Base-by-base conservation (phyloP, 2,888 invertebrate species). In the Zeuzera pyrina region DNA sequence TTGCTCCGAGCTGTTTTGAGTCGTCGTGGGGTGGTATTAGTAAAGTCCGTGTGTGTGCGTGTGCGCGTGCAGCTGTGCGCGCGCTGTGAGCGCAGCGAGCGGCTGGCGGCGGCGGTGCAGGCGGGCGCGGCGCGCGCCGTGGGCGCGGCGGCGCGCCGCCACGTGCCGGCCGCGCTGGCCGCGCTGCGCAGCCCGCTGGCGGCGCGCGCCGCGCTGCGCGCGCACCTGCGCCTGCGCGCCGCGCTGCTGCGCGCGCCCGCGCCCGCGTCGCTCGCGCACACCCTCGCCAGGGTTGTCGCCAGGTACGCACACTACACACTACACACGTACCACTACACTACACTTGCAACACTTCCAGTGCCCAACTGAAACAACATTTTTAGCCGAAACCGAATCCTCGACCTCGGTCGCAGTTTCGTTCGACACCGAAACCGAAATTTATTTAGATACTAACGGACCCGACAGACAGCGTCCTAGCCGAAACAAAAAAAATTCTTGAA, bases 181-280 rank as follows among this genome's bases (percentile, higher is more conserved):
- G 86, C 91, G 38, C 74, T 94, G 41, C 85, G 88, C 31, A 92
- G 92, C 12, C 93, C 94, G 1, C 71, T 96, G 22, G 91, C 93
- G 4, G 94, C 94, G 4, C 89, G 90, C 1, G 73, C 84, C 8
- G 71, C 91, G 37, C 84, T 87, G 3, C 74, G 86, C 35, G 70
- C 92, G 3, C 91, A 87, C 57, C 57, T 87, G 6, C 69, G 79
- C 25, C 76, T 95, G 28, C 85, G 88, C 4, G 59, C 54, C 26
- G 68, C 68, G 23, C 57, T 77, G 52, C 57, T 73, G 48, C 71
- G 72, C 10, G 51, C 68, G 2, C 71, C 72, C 10, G 51, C 68
- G 2, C 63, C 79, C 26, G 43, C 62, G 2, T 61, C 71, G 22
- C 53, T 90, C 40, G 88, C 87, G 2, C 84, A 87, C 36, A 66